Evolutionary conservation across 53 echinoderm and acorn worm genomes (phyloP).

Genomic region (Arbacia lixula): DNA sequence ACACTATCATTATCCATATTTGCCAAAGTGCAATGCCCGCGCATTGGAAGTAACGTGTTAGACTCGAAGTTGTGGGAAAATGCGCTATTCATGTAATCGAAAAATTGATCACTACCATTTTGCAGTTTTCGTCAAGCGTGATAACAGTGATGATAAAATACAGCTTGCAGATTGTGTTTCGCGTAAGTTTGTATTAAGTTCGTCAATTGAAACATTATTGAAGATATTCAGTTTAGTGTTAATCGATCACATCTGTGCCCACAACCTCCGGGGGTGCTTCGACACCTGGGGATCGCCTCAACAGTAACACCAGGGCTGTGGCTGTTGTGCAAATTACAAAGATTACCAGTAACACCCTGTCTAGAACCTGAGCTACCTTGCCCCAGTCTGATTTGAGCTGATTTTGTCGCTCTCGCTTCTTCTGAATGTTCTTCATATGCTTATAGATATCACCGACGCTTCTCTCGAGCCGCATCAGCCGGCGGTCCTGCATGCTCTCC

Average conservation of each 20-base stretch:
- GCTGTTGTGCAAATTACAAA: constrained; percentile 76
- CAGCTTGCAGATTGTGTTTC: no score
- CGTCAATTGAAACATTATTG: constrained; percentile 6
- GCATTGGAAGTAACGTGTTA: no score
- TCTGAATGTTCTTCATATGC: constrained; percentile 88
- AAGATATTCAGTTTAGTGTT: constrained; percentile 1
- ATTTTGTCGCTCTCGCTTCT: constrained; percentile 76
- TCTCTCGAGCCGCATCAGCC: constrained; percentile 77
- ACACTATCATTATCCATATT: no score
- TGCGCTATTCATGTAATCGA: no score
- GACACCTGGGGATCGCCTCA: constrained; percentile 72
- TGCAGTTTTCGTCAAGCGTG: not conserved
- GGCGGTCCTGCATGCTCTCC: constrained; percentile 76
- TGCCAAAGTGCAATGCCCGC: no score
- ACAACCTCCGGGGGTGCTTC: constrained; percentile 43
- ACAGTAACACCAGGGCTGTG: constrained; percentile 79
- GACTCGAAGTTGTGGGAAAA: no score
- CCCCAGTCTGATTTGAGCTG: constrained; percentile 93
- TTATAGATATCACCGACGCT: constrained; percentile 81
- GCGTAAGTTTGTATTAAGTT: not conserved
- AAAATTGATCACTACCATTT: no score
- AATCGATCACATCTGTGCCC: not conserved
- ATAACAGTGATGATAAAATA: constrained; percentile 8
- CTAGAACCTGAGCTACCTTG: constrained; percentile 88
- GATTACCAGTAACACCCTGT: constrained; percentile 83